Conservation (phyloP, 2,888 invertebrate genomes). For the Mythimna loreyi region DNA sequence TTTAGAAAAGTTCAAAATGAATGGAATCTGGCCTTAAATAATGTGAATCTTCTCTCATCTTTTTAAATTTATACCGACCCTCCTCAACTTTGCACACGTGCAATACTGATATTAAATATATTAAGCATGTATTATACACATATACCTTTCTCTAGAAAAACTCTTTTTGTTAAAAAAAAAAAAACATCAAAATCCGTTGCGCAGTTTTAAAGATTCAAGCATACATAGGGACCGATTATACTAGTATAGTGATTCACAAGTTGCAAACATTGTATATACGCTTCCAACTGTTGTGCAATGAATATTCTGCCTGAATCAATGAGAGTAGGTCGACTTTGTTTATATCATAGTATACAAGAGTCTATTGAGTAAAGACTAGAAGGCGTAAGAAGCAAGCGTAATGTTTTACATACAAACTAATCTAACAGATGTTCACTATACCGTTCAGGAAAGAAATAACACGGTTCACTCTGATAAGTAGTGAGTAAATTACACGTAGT, state of each 20-base stretch:
- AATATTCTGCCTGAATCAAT: slow-evolving; percentile 32
- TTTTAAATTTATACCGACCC: slow-evolving; percentile 8
- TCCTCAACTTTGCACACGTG: no score
- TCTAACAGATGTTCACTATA: slow-evolving; percentile 52
- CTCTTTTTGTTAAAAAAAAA: no score
- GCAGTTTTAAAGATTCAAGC: no score
- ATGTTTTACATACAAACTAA: slow-evolving; percentile 50
- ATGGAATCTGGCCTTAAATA: no score
- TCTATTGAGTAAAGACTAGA: slow-evolving; percentile 22
- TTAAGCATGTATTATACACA: no score
- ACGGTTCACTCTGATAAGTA: slow-evolving; percentile 44
- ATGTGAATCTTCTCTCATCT: slow-evolving; percentile 16
- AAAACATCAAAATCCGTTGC: no score
- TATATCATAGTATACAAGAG: slow-evolving; percentile 15
- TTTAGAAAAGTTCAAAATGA: no score
- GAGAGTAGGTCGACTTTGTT: slow-evolving; percentile 31
- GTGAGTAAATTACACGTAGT: slow-evolving; percentile 42
- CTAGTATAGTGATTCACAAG: slow-evolving; percentile 28
- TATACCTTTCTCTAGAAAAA: no score
- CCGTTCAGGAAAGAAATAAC: slow-evolving; percentile 46
- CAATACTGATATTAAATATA: no score
- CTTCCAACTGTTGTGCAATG: slow-evolving; percentile 24
- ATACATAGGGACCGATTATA: no score
- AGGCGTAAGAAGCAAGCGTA: slow-evolving; percentile 27
- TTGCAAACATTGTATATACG: slow-evolving; percentile 2